Base-by-base conservation (phyloP, 2,888 invertebrate genomes). In the Elegia similella region DNA sequence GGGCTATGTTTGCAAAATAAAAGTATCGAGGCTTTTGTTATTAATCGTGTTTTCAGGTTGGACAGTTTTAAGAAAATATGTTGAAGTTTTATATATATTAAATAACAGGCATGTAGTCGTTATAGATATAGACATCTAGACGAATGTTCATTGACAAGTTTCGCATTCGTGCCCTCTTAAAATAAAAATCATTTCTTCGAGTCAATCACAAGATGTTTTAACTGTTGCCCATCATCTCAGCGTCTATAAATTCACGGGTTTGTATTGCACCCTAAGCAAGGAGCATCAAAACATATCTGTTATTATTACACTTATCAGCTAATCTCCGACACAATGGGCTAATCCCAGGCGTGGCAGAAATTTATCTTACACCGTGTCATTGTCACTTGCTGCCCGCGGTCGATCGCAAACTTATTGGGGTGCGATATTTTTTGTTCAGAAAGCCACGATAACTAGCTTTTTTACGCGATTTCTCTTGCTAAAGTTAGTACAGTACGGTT, bases 221-320 rank as follows among this genome's bases (percentile, higher is more conserved):
- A 32, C 1, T 32, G 7, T 32, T 32, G n/a, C 1, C 38, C 23
- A 3, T 38, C 38, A 38, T 12, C 38, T 12, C 38, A 12, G n/a
- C 38, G 10, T 38, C 38, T 12, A 38, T 38, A 38, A 38, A 38
- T 38, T 34, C 34, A 38, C 34, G 34, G 38, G n/a, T 1, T 38
- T 8, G 38, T n/a, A 46, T 61, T 58, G 66, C 65, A 67, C 69
- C 78, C 80, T 75, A 66, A 72, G 67, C 68, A 34, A 50, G 34
- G 64, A 66, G 68, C 73, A 78, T 77, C 79, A 71, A 86, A 86
- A 88, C 86, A 88, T 84, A 73, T 70, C 71, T 80, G 68, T 84
- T 90, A 89, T 89, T 89, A 89, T 88, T 89, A 84, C 86, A 89
- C 89, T 89, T 90, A 91, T 91, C 90, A 86, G 85, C 88, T 89